A percentile compares a stretch with the other conserved stretches of the same genome.
Evolutionary conservation across 2,113 vertebrate species (phyloP).

Genomic region (Plecotus auritus): DNA sequence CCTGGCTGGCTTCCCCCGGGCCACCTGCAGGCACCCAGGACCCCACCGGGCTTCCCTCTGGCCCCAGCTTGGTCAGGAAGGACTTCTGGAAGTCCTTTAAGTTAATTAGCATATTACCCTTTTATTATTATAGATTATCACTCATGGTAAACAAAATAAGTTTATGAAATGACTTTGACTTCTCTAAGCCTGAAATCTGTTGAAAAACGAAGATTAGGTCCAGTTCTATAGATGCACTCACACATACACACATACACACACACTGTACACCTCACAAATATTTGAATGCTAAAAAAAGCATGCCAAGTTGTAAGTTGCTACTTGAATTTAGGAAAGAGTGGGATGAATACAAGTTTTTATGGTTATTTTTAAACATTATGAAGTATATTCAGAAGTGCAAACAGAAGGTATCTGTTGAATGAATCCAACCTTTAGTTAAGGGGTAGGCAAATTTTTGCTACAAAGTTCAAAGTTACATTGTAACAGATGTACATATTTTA

Average conservation of each 20-base stretch:
- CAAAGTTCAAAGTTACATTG: not conserved
- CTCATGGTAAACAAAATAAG: not conserved
- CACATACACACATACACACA: not conserved
- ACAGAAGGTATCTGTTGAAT: not conserved
- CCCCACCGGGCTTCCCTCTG: too few species aligned
- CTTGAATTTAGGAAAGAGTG: not conserved
- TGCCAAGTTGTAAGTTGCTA: not conserved
- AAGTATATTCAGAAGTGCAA: not conserved
- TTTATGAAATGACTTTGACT: not conserved
- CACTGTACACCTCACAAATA: not conserved
- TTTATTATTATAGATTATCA: not conserved
- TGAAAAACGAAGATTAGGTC: not conserved
- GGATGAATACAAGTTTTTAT: not conserved
- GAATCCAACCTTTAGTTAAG: not conserved
- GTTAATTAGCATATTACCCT: too few species aligned
- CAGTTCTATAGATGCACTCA: not conserved
- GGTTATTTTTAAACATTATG: not conserved
- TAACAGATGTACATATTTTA: not conserved
- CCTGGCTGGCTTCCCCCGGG: rapidly evolving
- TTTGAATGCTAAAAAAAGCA: not conserved
- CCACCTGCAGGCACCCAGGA: too few species aligned
- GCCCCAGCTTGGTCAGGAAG: too few species aligned
- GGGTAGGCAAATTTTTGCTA: not conserved
- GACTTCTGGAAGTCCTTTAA: too few species aligned
- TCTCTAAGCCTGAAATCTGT: not conserved